These are phyloP conservation scores for Xanthia icteritia DNA, from an alignment of 2,888 invertebrate species.

Conservation along the genomic window DNA sequence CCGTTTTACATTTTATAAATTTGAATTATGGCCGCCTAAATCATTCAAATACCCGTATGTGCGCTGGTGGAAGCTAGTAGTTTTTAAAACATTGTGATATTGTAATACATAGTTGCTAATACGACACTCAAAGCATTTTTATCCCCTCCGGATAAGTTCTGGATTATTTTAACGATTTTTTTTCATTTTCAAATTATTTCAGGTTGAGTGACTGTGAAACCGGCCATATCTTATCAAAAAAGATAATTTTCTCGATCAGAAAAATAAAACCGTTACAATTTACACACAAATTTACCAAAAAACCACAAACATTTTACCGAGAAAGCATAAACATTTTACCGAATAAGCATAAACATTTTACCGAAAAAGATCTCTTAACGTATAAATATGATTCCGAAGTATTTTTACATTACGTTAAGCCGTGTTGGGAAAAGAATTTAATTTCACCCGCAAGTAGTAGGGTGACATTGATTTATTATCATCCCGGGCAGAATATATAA, in stretches of 20 bases:
- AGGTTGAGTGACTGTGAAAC: not conserved
- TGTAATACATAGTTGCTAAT: not conserved
- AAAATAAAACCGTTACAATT: not conserved
- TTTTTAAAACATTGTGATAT: too few relatives aligned
- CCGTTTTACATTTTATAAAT: too few relatives aligned
- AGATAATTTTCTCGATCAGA: not conserved
- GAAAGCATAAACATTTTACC: constrained; percentile 20
- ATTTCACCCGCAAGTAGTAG: constrained; percentile 45
- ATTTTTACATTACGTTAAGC: constrained; percentile 52
- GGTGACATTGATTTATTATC: constrained; percentile 58
- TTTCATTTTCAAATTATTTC: not conserved
- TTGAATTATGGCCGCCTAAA: too few relatives aligned
- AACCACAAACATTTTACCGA: constrained; percentile 23
- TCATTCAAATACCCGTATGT: too few relatives aligned
- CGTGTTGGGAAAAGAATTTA: constrained; percentile 56
- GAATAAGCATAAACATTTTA: constrained; percentile 28
- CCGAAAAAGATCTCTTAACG: constrained; percentile 32
- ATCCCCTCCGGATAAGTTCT: not conserved
- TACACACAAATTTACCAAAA: constrained; percentile 5
- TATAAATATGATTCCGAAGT: constrained; percentile 57
- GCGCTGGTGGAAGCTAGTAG: too few relatives aligned
- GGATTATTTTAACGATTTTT: not conserved
- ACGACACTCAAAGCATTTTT: not conserved
- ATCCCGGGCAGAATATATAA: constrained; percentile 21
- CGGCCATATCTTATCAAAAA: not conserved